Base-by-base conservation (phyloP, 2,113 vertebrate genomes). In the Ophiodon elongatus region DNA sequence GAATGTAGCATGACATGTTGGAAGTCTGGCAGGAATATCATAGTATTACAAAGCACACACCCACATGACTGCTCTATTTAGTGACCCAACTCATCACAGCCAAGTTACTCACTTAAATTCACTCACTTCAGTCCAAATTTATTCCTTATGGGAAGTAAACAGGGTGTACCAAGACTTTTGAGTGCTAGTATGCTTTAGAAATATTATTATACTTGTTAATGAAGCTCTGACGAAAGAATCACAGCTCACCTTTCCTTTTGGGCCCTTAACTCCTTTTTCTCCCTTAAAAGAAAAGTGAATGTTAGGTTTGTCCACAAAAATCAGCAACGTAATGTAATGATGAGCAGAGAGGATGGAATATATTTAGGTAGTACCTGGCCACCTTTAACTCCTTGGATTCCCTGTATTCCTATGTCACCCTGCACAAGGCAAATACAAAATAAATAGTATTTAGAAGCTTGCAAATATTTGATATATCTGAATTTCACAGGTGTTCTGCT, bases 361-460 rank as follows among this genome's bases (percentile, higher is more conserved):
- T 82, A 15, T 66, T 45, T 2, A 76, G 71, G 79, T n/a, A 62
- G 50, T 94, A 96, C 94, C 89, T 94, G 77, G 83, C 75, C 84
- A 69, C 92, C 94, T 92, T 91, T 92, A 72, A 69, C 86, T 83
- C 93, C 92, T 85, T 94, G 90, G 84, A 93, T 88, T 69, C 93
- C 93, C 74, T 79, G 90, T 85, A 95, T 90, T 87, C 92, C 95
- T 37, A 73, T 89, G 83, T 91, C 83, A 76, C 95, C 95, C 96
- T 96, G 91, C 66, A 78, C 72, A 75, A 85, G 39, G 35, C 45
- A 31, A 84, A 81, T 35, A 4, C 19, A 79, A 41, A 71, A 60
- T 25, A 25, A 77, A 50, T 14, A 50, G 23, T 54, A 47, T 62
- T 67, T 7, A 56, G 50, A 73, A 17, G 25, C 19, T 29, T 43